These are phyloP conservation scores for Tipula lateralis DNA, from an alignment of 2,888 invertebrate genomes.

Conservation along the genomic window DNA sequence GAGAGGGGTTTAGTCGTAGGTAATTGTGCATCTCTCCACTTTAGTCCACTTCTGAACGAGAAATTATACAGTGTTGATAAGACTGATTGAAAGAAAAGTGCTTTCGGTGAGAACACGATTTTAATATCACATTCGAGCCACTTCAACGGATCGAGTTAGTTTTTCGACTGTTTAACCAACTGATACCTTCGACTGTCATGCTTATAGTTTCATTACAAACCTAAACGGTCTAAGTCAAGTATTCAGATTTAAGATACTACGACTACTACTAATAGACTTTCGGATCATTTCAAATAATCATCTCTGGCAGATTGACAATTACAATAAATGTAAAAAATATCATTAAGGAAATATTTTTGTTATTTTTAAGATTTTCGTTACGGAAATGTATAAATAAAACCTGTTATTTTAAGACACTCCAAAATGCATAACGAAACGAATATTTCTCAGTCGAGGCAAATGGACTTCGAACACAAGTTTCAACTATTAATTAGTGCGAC, in stretches of 20 bases:
- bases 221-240: background rate
- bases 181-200: too few relatives aligned
- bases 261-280: background rate
- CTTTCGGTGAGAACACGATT: too few relatives aligned
- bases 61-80: too few relatives aligned
- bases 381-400: conserved; percentile 6
- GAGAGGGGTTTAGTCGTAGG: too few relatives aligned
- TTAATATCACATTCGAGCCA: too few relatives aligned
- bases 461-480: background rate
- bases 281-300: background rate
- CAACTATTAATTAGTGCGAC: background rate
- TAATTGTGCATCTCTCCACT: too few relatives aligned
- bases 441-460: background rate
- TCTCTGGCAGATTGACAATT: background rate
- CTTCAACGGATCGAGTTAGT: too few relatives aligned
- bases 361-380: background rate
- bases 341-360: background rate
- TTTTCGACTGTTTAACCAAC: too few relatives aligned
- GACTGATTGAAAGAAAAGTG: too few relatives aligned
- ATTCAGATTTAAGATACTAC: background rate
- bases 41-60: too few relatives aligned
- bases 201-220: too few relatives aligned
- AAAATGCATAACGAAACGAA: background rate
- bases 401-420: background rate
- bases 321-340: background rate